phyloP scores from a whole-genome alignment of 1,140 invertebrate species.

The Ptiloglossa arizonensis region DNA sequence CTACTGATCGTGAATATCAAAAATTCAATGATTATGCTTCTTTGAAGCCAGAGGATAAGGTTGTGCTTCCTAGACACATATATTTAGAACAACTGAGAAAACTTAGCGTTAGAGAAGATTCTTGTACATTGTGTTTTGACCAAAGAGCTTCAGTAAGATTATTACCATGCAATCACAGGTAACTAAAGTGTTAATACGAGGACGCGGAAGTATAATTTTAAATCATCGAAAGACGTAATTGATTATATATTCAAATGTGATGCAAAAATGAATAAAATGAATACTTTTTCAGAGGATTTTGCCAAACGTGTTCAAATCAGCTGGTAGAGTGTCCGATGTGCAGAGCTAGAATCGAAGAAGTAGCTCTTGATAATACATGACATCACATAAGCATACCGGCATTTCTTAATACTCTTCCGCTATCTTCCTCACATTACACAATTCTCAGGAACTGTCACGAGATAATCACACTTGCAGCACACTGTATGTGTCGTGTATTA shows the following conservation, averaged over 20 bases:
- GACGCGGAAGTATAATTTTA: too few relatives aligned
- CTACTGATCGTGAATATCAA: conserved; percentile 85
- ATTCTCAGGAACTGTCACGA: conserved; percentile 56
- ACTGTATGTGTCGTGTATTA: conserved; percentile 39
- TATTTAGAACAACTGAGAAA: conserved; percentile 88
- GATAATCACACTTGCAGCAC: conserved; percentile 57
- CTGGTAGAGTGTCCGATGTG: conserved; percentile 94
- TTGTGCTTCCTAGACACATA: conserved; percentile 87
- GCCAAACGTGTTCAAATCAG: conserved; percentile 89
- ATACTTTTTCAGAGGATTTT: conserved; percentile 89
- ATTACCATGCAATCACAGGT: conserved; percentile 91
- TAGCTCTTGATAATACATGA: conserved; percentile 77
- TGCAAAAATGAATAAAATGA: conserved; percentile 15
- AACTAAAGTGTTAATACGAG: conserved; percentile 60
- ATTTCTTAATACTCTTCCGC: conserved; percentile 57
- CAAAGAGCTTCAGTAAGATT: conserved; percentile 88
- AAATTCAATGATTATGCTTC: conserved; percentile 90
- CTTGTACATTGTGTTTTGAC: conserved; percentile 94
- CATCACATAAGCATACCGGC: conserved; percentile 62
- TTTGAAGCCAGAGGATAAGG: conserved; percentile 87
- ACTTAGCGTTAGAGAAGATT: conserved; percentile 91
- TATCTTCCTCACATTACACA: conserved; percentile 52
- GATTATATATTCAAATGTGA: too few relatives aligned
- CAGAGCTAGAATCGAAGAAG: conserved; percentile 83
- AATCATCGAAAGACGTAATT: too few relatives aligned